Evolutionary conservation across 2,797 vertebrate species (phyloP).

Genomic region (Macropodus opercularis): DNA sequence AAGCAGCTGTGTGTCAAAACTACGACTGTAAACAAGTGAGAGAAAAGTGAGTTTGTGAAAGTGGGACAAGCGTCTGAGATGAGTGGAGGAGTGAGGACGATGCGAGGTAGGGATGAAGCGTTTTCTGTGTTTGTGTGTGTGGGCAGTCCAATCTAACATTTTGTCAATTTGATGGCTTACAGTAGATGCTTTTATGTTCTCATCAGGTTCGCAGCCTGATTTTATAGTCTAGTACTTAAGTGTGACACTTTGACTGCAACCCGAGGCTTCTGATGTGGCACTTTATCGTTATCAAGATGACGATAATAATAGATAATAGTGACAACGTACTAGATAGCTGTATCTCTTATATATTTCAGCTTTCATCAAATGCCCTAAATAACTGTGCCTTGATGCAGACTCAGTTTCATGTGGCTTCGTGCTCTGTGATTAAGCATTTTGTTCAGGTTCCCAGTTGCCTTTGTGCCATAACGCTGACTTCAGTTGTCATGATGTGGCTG

Average conservation of each 20-base stretch:
- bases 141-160: constrained; percentile 34
- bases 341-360: not conserved
- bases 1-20: constrained; percentile 23
- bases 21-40: constrained; percentile 35
- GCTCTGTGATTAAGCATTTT: constrained; percentile 9
- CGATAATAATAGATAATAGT: not conserved
- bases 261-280: constrained; percentile 4
- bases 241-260: not conserved
- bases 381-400: constrained; percentile 8
- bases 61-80: constrained; percentile 72
- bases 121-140: constrained; percentile 35
- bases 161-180: constrained; percentile 29
- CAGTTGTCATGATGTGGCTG: too few relatives aligned
- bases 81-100: constrained; percentile 80
- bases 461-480: not conserved
- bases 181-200: not conserved
- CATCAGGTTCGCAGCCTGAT: not conserved
- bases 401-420: constrained; percentile 22
- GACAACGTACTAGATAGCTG: not conserved
- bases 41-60: constrained; percentile 71
- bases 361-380: constrained; percentile 11
- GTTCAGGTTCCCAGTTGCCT: constrained; percentile 4
- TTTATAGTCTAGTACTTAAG: not conserved
- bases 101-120: constrained; percentile 82
- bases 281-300: not conserved